These are phyloP conservation scores for Selenia dentaria DNA, from an alignment of 2,888 invertebrate genomes.

Conservation along the genomic window DNA sequence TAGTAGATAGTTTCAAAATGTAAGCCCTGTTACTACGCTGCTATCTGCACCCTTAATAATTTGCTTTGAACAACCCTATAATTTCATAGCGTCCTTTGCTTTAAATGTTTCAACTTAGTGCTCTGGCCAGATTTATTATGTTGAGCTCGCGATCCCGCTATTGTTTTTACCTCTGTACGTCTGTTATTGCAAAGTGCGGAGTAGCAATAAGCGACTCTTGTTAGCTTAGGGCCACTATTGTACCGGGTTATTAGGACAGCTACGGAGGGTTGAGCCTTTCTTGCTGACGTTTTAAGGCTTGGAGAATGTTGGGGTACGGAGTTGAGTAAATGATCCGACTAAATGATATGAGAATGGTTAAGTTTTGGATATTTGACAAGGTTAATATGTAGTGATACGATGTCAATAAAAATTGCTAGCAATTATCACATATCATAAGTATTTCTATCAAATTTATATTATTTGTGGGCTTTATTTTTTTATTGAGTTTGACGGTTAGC, in stretches of 20 bases:
- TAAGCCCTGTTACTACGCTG: no score
- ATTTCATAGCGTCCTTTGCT: no score
- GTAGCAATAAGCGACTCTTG: slow-evolving; percentile 76
- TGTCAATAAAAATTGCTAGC: no score
- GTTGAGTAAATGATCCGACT: slow-evolving; percentile 17
- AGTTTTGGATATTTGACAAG: slow-evolving; percentile 1
- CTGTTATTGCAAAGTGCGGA: slow-evolving; percentile 68
- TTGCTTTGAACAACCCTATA: no score
- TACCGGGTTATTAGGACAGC: slow-evolving; percentile 74
- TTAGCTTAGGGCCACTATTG: slow-evolving; percentile 75
- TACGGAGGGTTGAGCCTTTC: slow-evolving; percentile 55
- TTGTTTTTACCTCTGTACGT: slow-evolving; percentile 71
- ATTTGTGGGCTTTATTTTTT: no score
- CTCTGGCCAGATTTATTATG: slow-evolving; percentile 9
- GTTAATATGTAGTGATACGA: no score
- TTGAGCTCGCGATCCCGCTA: slow-evolving; percentile 44
- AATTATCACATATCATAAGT: no score
- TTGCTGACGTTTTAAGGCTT: slow-evolving; percentile 39
- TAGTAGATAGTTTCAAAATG: no score
- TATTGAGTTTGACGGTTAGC: no score
- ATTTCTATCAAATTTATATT: no score
- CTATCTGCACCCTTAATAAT: no score
- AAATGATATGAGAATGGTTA: slow-evolving; percentile 17
- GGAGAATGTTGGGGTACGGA: slow-evolving; percentile 16
- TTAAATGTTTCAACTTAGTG: neutral